Conservation (phyloP, 2,113 vertebrate species). For the Caranx melampygus region DNA sequence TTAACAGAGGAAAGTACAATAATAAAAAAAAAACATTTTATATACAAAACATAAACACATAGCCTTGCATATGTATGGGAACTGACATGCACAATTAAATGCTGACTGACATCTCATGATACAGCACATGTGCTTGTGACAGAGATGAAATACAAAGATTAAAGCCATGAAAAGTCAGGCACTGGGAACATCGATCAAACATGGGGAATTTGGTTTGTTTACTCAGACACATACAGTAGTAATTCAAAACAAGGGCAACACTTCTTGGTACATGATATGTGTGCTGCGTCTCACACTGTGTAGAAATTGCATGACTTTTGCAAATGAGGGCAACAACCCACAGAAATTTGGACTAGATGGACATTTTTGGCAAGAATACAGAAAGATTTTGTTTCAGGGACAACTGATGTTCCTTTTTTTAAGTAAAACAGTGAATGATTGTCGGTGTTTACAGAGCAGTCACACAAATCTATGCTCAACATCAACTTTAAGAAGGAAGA, state of each 20-base stretch:
- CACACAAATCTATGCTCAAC: slow-evolving; percentile 57
- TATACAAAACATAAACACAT: slow-evolving; percentile 73
- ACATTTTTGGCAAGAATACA: slow-evolving; percentile 47
- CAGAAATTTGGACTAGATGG: background rate
- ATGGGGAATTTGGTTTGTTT: slow-evolving; percentile 24
- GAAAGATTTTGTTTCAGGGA: slow-evolving; percentile 65
- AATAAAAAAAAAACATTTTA: slow-evolving; percentile 69
- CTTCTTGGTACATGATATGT: slow-evolving; percentile 8
- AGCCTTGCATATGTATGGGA: slow-evolving; percentile 61
- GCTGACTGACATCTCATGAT: slow-evolving; percentile 29
- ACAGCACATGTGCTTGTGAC: slow-evolving; percentile 37
- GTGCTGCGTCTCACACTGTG: slow-evolving; percentile 1
- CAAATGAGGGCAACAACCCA: slow-evolving; percentile 7
- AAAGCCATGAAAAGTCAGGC: slow-evolving; percentile 47
- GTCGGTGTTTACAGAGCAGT: slow-evolving; percentile 67
- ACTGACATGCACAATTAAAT: slow-evolving; percentile 35
- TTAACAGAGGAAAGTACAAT: slow-evolving; percentile 75
- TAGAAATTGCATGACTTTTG: slow-evolving; percentile 21
- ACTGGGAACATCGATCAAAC: slow-evolving; percentile 17
- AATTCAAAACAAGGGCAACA: slow-evolving; percentile 17
- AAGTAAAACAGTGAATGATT: slow-evolving; percentile 66
- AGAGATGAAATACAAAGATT: slow-evolving; percentile 18
- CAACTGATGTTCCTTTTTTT: slow-evolving; percentile 26
- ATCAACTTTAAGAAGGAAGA: slow-evolving; percentile 41
- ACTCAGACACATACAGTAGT: slow-evolving; percentile 18